A percentile compares a stretch with the other conserved stretches of the same genome.
These are phyloP conservation scores for Tachuris rubrigastra DNA, from an alignment of 2,113 vertebrate genomes.

Conservation along the genomic window DNA sequence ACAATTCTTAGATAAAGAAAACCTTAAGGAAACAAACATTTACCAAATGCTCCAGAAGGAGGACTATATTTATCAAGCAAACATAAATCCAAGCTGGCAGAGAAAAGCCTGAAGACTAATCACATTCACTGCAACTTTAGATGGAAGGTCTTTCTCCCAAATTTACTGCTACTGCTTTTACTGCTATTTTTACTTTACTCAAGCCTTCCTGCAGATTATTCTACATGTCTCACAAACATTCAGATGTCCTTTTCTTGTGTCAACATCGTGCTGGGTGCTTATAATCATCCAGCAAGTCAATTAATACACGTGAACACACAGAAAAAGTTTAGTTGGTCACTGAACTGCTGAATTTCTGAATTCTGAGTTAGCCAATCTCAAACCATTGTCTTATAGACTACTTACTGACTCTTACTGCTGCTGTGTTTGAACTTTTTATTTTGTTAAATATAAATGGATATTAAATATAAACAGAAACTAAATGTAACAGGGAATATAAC, in stretches of 20 bases:
- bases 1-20: background rate
- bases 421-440: background rate
- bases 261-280: rapidly evolving
- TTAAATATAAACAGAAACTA: background rate
- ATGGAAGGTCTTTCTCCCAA: background rate
- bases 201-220: background rate
- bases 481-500: background rate
- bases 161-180: background rate
- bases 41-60: background rate
- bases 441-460: background rate
- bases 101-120: background rate
- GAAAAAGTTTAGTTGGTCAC: background rate
- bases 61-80: background rate
- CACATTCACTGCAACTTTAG: background rate
- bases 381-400: background rate
- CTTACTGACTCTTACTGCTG: background rate
- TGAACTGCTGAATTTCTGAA: background rate
- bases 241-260: background rate
- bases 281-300: background rate
- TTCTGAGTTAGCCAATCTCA: background rate
- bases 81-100: background rate
- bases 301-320: too few relatives aligned
- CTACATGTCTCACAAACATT: background rate
- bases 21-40: background rate
- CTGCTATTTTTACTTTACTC: background rate